Evolutionary conservation across 2,888 invertebrate genomes (phyloP).

Genomic region (Amblyjoppa proteus): DNA sequence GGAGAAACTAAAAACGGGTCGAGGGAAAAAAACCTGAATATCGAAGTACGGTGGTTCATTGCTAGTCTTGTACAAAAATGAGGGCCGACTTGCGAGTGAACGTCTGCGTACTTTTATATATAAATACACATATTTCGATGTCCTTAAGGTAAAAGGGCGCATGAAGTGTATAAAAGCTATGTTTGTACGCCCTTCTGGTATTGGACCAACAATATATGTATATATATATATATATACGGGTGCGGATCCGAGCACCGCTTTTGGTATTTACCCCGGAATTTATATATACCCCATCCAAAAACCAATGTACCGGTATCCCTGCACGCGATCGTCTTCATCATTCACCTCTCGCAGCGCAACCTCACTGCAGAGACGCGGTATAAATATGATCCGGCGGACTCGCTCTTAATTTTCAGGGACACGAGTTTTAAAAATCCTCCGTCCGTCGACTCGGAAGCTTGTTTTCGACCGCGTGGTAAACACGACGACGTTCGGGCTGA

Average conservation of each 20-base stretch:
- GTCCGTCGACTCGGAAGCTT: not conserved
- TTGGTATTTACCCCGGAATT: constrained; percentile 45
- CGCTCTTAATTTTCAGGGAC: constrained; percentile 55
- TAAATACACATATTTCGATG: too few species aligned
- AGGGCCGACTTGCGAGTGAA: not conserved
- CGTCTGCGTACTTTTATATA: not conserved
- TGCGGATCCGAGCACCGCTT: not conserved
- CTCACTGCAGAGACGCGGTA: constrained; percentile 6
- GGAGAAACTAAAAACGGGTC: not conserved
- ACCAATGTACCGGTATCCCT: constrained; percentile 55
- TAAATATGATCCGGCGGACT: not conserved
- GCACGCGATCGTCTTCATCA: constrained; percentile 64
- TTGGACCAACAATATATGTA: not conserved
- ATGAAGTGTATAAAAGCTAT: too few species aligned
- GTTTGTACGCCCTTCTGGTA: too few species aligned
- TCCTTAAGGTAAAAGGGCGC: too few species aligned
- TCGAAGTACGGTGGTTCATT: not conserved
- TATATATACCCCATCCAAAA: constrained; percentile 17
- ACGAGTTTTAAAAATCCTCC: constrained; percentile 41
- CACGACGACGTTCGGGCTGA: not conserved
- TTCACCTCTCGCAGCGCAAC: constrained; percentile 13
- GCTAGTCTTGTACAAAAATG: constrained; percentile 1
- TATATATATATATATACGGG: not conserved
- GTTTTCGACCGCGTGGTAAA: not conserved
- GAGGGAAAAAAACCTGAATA: not conserved